phyloP scores from a whole-genome alignment of 2,797 vertebrate genomes.

The Lepidocolaptes lacrymiger region DNA sequence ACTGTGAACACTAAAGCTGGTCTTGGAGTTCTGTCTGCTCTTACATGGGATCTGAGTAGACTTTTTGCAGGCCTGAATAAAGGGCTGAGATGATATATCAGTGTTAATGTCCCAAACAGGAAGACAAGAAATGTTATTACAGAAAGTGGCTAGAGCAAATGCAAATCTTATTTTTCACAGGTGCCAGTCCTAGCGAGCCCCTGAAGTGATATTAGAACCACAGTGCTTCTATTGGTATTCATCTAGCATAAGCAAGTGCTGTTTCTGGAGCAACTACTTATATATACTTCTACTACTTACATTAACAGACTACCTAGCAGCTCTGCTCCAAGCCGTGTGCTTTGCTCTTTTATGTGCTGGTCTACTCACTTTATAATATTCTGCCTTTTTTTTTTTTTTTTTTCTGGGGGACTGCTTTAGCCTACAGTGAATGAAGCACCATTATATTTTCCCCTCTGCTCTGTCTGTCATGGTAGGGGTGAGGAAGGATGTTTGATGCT shows the following conservation, averaged over 20 bases:
- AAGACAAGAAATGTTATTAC: neutral
- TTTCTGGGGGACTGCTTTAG: neutral
- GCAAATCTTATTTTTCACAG: neutral
- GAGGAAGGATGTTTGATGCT: neutral
- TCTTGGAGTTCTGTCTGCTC: neutral
- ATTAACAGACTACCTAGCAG: neutral
- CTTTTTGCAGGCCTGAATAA: neutral
- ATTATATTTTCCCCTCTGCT: neutral
- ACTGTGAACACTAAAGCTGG: neutral
- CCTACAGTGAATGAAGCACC: neutral
- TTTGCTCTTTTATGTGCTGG: neutral
- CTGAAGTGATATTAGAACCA: neutral
- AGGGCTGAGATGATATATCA: neutral
- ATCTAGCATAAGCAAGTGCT: neutral
- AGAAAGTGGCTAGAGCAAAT: neutral
- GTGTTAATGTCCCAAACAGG: neutral
- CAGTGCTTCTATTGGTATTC: neutral
- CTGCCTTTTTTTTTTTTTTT: neutral
- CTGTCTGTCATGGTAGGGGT: neutral
- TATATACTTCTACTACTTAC: neutral
- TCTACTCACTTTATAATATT: neutral
- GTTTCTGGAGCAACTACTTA: neutral
- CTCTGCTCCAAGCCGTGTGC: neutral
- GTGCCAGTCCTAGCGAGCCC: neutral
- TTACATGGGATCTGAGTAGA: neutral